These are phyloP conservation scores for Chunga burmeisteri DNA, from an alignment of 2,113 vertebrate genomes.

Conservation along the genomic window DNA sequence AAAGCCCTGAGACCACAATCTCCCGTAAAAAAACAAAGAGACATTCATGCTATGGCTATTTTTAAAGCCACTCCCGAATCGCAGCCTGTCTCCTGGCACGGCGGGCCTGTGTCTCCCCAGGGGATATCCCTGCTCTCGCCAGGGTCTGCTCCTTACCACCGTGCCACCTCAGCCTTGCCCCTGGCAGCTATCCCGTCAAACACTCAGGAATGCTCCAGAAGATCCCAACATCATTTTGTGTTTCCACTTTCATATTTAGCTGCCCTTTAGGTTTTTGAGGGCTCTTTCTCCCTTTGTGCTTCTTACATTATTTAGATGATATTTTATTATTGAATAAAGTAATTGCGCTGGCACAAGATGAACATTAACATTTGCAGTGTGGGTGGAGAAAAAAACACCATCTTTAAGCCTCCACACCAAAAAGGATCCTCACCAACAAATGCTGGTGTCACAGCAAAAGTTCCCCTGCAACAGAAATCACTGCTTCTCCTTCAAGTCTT, in stretches of 20 bases:
- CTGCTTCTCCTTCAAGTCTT: not conserved
- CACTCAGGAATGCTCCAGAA: rapidly evolving
- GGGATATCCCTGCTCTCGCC: not conserved
- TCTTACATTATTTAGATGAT: not conserved
- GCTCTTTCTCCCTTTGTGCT: rapidly evolving
- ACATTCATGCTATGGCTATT: not conserved
- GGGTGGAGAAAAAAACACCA: not conserved
- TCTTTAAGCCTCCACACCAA: not conserved
- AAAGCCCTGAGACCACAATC: not conserved
- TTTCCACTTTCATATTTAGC: not conserved
- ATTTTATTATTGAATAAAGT: not conserved
- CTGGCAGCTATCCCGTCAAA: not conserved
- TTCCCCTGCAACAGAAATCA: not conserved
- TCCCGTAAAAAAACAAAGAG: not conserved
- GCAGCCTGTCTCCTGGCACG: not conserved
- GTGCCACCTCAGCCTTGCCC: not conserved
- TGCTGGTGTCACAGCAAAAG: not conserved
- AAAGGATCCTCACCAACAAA: not conserved
- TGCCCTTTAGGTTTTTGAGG: not conserved
- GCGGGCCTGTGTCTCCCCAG: not conserved
- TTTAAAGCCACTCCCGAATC: not conserved
- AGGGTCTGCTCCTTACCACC: not conserved
- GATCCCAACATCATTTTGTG: not conserved
- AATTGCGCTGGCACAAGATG: not conserved
- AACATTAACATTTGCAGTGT: not conserved